Percentiles rank a stretch among this genome's conserved stretches.
Evolutionary conservation across 2,888 invertebrate species (phyloP).

Genomic region (Schrankia costaestrigalis): DNA sequence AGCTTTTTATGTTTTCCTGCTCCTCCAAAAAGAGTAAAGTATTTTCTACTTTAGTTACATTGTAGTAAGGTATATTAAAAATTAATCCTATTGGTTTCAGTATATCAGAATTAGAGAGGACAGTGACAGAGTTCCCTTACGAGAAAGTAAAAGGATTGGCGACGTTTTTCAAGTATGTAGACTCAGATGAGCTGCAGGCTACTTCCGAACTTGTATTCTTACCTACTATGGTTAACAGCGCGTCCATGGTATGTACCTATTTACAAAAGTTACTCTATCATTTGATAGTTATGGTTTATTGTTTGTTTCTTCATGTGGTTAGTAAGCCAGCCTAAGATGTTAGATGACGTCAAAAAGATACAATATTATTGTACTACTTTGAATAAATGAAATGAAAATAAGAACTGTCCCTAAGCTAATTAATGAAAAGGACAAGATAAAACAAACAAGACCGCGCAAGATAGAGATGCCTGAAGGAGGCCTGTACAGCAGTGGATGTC

Average conservation of each 20-base stretch:
- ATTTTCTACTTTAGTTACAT: neutral
- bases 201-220: conserved; percentile 46
- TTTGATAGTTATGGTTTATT: neutral
- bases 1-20: no score
- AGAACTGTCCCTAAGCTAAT: no score
- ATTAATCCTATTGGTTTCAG: neutral
- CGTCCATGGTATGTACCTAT: neutral
- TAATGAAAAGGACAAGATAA: no score
- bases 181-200: conserved; percentile 50
- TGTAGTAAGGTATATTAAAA: neutral
- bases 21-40: neutral
- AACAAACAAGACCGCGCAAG: no score
- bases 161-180: conserved; percentile 23
- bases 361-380: no score
- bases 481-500: no score
- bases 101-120: conserved; percentile 1
- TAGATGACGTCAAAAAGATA: no score
- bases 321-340: neutral
- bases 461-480: no score
- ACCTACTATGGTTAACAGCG: conserved; percentile 33
- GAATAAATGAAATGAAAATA: no score
- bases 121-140: neutral
- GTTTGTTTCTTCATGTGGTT: neutral
- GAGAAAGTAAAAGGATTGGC: conserved; percentile 1
- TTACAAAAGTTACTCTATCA: neutral